Evolutionary conservation across 2,888 invertebrate genomes (phyloP), one percentile per base, ranked within the genome.

Genomic region (Pollenia griseotomentosa): DNA sequence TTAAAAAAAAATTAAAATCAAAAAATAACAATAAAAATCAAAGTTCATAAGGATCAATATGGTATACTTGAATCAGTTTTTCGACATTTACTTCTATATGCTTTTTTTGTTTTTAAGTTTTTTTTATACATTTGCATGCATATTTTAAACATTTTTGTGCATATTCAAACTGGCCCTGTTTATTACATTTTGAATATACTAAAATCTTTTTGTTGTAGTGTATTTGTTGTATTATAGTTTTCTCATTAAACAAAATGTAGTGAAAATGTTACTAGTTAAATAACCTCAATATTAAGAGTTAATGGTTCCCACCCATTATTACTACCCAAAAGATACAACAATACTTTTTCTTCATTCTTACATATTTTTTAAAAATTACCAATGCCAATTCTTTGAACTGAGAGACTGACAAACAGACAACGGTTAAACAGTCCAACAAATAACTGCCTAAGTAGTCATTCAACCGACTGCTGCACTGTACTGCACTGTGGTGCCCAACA

Each of bases 171-270:
- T 23, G 23, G 23, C 23, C 23, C 23, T 70, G 46, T 77, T 65
- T 68, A 75, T 63, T 55, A 70, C 11, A 55, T 40, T 42, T 57
- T n/a, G 14, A 33, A 33, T 65, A n/a, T 44, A 16, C 10, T 2
- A 16, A 5, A 12, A 59, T 59, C 1, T 42, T 16, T 33, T 33
- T 57, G 11, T 12, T 74, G 46, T 74, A 48, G 11, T 40, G 51
- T 42, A 40, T 33, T 33, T 61, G 48, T 51, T 42, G 44, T 71
- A 33, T 46, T 74, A 74, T 59, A 42, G 11, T 66, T 75, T 83
- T 83, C 68, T 68, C 82, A 83, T 83, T 83, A 75, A 75, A 63
- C 75, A 61, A 75, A 75, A 83, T 75, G 68, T 70, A 83, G 75
- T 75, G 53, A 68, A 83, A 83, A 70, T 83, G 61, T 83, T 70